A percentile compares a stretch with the other conserved stretches of the same genome.
Conservation (phyloP, 1,140 invertebrate species). For the Lepeophtheirus salmonis region DNA sequence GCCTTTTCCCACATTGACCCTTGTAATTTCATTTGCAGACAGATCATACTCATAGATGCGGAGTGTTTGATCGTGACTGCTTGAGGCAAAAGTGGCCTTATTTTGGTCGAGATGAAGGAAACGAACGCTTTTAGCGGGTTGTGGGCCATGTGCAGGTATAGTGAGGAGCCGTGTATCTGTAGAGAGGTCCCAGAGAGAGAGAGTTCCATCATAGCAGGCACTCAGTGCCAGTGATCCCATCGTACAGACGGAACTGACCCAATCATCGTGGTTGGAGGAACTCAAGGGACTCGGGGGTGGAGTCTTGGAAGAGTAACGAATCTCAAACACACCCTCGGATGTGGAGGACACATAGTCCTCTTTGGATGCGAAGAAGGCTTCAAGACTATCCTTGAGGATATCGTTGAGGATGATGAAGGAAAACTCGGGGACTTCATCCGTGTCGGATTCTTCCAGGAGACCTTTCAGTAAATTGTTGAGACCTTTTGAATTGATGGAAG, state of each 20-base stretch:
- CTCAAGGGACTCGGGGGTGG: slow-evolving; percentile 74
- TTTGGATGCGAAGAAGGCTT: not conserved
- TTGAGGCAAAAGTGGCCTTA: slow-evolving; percentile 4
- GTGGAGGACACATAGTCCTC: slow-evolving; percentile 35
- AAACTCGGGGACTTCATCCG: not conserved
- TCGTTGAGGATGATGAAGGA: slow-evolving; percentile 6
- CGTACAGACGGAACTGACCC: slow-evolving; percentile 50
- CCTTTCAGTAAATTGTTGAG: slow-evolving; percentile 1
- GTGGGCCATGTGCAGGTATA: slow-evolving; percentile 45
- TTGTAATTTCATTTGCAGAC: slow-evolving; percentile 50
- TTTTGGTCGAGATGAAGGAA: not conserved
- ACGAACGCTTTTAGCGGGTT: slow-evolving; percentile 61
- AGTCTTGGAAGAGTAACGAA: slow-evolving; percentile 73
- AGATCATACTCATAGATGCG: slow-evolving; percentile 78
- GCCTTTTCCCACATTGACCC: slow-evolving; percentile 56
- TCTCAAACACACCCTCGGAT: slow-evolving; percentile 53
- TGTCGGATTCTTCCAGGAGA: not conserved
- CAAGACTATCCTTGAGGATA: not conserved
- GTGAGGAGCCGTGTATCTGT: not conserved
- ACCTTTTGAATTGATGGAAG: not conserved
- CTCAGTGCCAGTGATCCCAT: slow-evolving; percentile 49
- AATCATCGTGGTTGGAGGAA: slow-evolving; percentile 80
- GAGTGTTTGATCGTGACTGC: slow-evolving; percentile 75
- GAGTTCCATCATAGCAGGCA: slow-evolving; percentile 83
- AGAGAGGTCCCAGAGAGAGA: slow-evolving; percentile 57